phyloP scores from a whole-genome alignment of 2,888 invertebrate genomes.

The Nudaria mundana region DNA sequence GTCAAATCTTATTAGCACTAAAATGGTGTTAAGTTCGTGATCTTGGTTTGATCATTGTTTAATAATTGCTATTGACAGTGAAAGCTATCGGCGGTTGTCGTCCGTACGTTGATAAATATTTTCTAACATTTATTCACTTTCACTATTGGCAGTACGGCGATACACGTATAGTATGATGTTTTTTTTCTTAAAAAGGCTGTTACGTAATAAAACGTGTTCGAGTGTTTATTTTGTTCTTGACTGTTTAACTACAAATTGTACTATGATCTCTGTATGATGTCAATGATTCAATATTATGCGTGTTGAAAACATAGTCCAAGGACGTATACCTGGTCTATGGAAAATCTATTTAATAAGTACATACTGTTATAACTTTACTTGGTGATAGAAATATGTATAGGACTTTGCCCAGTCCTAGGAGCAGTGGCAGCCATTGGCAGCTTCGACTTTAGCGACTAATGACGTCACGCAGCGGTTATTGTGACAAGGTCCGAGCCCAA shows the following conservation, averaged over 20 bases:
- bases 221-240: constrained; percentile 23
- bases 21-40: constrained; percentile 35
- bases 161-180: constrained; percentile 8
- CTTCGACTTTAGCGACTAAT: too few relatives aligned
- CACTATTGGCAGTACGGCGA: constrained; percentile 27
- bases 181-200: constrained; percentile 6
- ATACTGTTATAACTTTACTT: too few relatives aligned
- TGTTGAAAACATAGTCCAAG: too few relatives aligned
- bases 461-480: too few relatives aligned
- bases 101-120: constrained; percentile 54
- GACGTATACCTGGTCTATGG: too few relatives aligned
- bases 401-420: too few relatives aligned
- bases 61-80: constrained; percentile 64
- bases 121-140: constrained; percentile 46
- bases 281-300: constrained; percentile 2
- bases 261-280: not conserved
- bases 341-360: too few relatives aligned
- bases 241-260: constrained; percentile 15
- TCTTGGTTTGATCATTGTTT: constrained; percentile 47
- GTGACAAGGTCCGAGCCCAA: too few relatives aligned
- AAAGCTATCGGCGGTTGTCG: constrained; percentile 47
- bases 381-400: too few relatives aligned
- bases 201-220: constrained; percentile 20
- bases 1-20: constrained; percentile 17
- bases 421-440: too few relatives aligned